Evolutionary conservation across 2,888 invertebrate species (phyloP), one percentile per base, ranked within the genome.

Genomic region (Lasius platythorax): DNA sequence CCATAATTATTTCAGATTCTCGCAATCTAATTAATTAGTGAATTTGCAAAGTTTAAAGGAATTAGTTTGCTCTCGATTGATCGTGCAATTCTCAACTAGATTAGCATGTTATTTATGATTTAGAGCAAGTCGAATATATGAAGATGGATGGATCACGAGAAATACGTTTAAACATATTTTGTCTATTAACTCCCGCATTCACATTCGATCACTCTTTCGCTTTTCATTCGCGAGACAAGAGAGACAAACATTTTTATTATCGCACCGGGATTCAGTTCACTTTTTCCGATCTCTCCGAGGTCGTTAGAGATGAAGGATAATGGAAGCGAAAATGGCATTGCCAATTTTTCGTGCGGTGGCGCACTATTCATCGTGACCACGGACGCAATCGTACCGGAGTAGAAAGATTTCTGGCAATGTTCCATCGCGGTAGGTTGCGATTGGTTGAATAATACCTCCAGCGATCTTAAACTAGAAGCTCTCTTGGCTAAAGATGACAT

Each of bases 321-420:
- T 76, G 66, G 64, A 64, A 33, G 66, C 50, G 76, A 76, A 76
- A 76, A 67, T 67, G 53, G 37, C 67, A 33, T 68, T 63, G 79
- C 56, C 68, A 66, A 83, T 83, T 83, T 79, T 83, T 83, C 79
- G 40, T 74, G 74, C 33, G 43, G 53, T 79, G 53, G 50, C 50
- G 53, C 28, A 56, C 72, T 53, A 58, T 81, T 81, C 72, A 56
- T 66, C 81, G 46, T 72, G 79, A 84, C 81, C 72, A 81, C 64
- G 37, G 64, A 53, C 53, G 46, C 40, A 61, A 37, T 74, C 79
- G 75, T 18, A 30, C 30, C 11, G 46, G 53, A n/a, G 70, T n/a
- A 53, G 50, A 86, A 64, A 74, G 68, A 82, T 67, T 82, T 74
- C 74, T 87, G 87, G 87, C 87, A 74, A 63, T 4, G 64, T 75